Base-by-base conservation (phyloP, 1,140 invertebrate species). In the Drosophila bipectinata region DNA sequence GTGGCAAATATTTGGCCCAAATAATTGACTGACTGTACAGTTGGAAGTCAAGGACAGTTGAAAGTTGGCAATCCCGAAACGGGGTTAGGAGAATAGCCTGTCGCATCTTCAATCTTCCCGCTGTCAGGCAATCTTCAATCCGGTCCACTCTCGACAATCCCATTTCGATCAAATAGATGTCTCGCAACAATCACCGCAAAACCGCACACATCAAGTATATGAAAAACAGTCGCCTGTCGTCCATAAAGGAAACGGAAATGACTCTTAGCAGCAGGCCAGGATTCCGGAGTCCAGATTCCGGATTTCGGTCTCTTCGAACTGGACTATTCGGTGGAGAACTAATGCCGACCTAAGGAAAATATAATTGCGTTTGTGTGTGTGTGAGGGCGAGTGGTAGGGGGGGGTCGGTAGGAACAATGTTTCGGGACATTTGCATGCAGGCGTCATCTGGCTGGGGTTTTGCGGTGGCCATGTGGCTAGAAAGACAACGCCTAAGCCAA, bases 271-370 rank as follows among this genome's bases (percentile, higher is more conserved):
- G 67, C 83, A 83, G 79, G 66, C 47, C 64, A 39, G 48, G 59
- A 45, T 9, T 55, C 30, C 64, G 57, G 52, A 62, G 21, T 44
- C 53, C 47, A 55, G 66, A 74, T 41, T 57, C 39, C 60, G 64
- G 63, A 45, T 72, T 64, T 56, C 57, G 32, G 45, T 37, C 56
- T 37, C 59, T 48, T 44, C 56, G 47, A 59, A 64, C 34, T 32
- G 57, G 60, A 28, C 45, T 47, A 67, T 44, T 44, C 34, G 12
- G 41, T 15, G 18, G 21, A 47, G 44, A 63, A 87, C 82, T 88
- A 88, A 88, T 88, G 83, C 83, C 79, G 84, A 88, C 83, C 83
- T 88, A 88, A 88, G 83, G 84, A 76, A 88, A 88, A 88, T 88
- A 88, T 85, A 85, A 85, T 85, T 85, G 82, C 83, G 82, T 75